Conservation (phyloP, 1,140 invertebrate genomes). For the Heterodera carotae region DNA sequence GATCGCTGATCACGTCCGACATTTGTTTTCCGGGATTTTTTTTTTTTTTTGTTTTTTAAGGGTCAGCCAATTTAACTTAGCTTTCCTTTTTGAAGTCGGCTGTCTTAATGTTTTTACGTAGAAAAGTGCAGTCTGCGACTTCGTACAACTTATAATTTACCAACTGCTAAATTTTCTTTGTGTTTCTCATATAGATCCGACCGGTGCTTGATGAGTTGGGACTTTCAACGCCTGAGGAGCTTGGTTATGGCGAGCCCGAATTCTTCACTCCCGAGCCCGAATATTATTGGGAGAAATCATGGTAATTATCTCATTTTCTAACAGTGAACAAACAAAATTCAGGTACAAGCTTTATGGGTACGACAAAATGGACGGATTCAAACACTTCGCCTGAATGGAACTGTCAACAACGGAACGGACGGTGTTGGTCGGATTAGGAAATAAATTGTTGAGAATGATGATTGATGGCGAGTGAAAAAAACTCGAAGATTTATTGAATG, state of each 20-base stretch:
- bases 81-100: no score
- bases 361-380: constrained; percentile 61
- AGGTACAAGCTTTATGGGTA: constrained; percentile 61
- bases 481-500: background rate
- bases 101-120: constrained; percentile 4
- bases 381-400: constrained; percentile 52
- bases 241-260: constrained; percentile 96
- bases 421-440: background rate
- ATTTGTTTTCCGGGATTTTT: no score
- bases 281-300: constrained; percentile 60
- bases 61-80: no score
- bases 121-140: no score
- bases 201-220: constrained; percentile 90
- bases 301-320: constrained; percentile 43
- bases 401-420: constrained; percentile 11
- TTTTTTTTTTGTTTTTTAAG: no score
- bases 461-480: no score
- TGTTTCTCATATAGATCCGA: constrained; percentile 63
- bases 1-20: no score
- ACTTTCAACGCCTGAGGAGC: constrained; percentile 87
- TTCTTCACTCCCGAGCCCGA: constrained; percentile 69
- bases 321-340: background rate
- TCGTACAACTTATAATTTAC: no score
- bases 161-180: constrained; percentile 3
- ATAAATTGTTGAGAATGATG: constrained; percentile 3